Evolutionary conservation across 2,888 invertebrate species (phyloP).

Genomic region (Epiblema foenella): DNA sequence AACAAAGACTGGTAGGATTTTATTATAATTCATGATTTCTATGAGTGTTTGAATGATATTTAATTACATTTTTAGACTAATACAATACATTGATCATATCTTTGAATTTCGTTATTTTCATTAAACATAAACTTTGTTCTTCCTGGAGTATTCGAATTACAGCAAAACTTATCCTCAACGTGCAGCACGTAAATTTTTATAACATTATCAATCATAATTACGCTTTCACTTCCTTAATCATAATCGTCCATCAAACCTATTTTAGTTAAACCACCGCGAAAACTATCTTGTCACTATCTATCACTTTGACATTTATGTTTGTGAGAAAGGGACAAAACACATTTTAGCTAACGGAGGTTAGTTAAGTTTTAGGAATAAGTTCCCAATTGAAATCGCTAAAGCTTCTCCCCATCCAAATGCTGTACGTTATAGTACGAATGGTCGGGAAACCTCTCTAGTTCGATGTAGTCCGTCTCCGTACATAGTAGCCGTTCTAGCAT

Average conservation of each 20-base stretch:
- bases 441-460: conserved; percentile 95
- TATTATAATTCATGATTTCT: too few relatives aligned
- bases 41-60: too few relatives aligned
- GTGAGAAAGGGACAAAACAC: too few relatives aligned
- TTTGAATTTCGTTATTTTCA: background rate
- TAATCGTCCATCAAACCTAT: too few relatives aligned
- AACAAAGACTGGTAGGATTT: too few relatives aligned
- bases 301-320: too few relatives aligned
- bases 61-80: too few relatives aligned
- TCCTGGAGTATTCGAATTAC: background rate
- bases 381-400: conserved; percentile 54
- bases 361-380: too few relatives aligned
- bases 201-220: conserved; percentile 27
- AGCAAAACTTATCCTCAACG: background rate
- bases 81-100: too few relatives aligned
- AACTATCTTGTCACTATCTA: too few relatives aligned
- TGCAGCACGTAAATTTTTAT: conserved; percentile 16
- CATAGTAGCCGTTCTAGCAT: conserved; percentile 93
- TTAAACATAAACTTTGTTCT: background rate
- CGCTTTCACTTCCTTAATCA: conserved; percentile 3
- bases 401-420: conserved; percentile 93
- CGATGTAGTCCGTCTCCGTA: conserved; percentile 97
- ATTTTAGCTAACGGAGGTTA: too few relatives aligned
- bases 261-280: too few relatives aligned
- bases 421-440: conserved; percentile 96